phyloP scores from a whole-genome alignment of 2,113 vertebrate genomes.

The Sorex araneus region DNA sequence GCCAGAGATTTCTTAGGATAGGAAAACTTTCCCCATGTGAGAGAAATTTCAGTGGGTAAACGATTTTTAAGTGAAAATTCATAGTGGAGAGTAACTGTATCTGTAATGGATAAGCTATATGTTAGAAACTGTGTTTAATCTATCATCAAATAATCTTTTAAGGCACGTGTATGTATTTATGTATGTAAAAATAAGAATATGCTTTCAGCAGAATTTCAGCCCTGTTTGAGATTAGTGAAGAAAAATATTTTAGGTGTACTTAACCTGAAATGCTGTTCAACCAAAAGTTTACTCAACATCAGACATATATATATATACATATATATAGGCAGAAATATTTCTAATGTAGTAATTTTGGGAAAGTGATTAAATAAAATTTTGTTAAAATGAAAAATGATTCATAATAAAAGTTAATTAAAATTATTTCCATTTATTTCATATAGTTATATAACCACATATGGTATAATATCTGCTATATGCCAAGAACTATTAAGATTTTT shows the following conservation, averaged over 20 bases:
- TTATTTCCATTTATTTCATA: background rate
- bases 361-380: background rate
- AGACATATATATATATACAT: background rate
- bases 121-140: conserved; percentile 32
- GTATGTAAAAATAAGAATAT: conserved; percentile 41
- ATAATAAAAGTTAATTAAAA: conserved; percentile 54
- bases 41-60: conserved; percentile 36
- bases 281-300: conserved; percentile 19
- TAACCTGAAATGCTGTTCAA: conserved; percentile 27
- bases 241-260: background rate
- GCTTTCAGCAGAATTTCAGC: conserved; percentile 36
- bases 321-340: too few relatives aligned
- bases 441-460: background rate
- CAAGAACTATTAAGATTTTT: background rate
- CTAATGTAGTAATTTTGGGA: conserved; percentile 23
- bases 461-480: background rate
- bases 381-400: conserved; percentile 46
- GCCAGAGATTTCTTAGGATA: background rate
- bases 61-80: conserved; percentile 30
- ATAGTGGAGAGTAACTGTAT: conserved; percentile 13
- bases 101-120: conserved; percentile 49
- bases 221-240: conserved; percentile 26
- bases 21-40: background rate
- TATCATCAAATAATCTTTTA: conserved; percentile 44
- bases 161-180: background rate